Percentiles rank a stretch among this genome's conserved stretches.
These are phyloP conservation scores for Glossosoma conforme DNA, from an alignment of 1,140 invertebrate genomes.

Conservation along the genomic window DNA sequence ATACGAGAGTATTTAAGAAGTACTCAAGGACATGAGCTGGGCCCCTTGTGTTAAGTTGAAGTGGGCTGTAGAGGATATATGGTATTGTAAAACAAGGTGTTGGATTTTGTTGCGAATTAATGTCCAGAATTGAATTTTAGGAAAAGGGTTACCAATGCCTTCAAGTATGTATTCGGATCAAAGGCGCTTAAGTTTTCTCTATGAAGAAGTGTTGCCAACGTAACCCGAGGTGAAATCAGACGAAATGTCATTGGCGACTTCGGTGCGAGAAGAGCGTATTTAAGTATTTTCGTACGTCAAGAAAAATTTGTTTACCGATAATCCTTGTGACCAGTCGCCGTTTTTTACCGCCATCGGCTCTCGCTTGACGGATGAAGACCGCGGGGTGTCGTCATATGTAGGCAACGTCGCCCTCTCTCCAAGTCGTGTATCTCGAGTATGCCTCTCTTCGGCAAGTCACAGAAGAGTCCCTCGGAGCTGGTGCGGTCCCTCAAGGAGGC, in stretches of 20 bases:
- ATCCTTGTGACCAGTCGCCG: slow-evolving; percentile 2
- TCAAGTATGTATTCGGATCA: too few relatives aligned
- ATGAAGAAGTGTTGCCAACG: background rate
- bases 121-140: too few relatives aligned
- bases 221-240: background rate
- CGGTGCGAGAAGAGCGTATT: too few relatives aligned
- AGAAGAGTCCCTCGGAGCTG: slow-evolving; percentile 92
- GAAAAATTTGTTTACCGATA: slow-evolving; percentile 13
- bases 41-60: too few relatives aligned
- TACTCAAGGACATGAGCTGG: too few relatives aligned
- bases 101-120: too few relatives aligned
- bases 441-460: slow-evolving; percentile 96
- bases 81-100: too few relatives aligned
- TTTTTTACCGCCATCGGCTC: slow-evolving; percentile 1
- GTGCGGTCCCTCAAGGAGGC: slow-evolving; percentile 95
- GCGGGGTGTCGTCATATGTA: slow-evolving; percentile 16
- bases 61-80: too few relatives aligned
- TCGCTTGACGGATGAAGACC: slow-evolving; percentile 9
- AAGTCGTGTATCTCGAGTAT: slow-evolving; percentile 50
- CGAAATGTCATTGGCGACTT: slow-evolving; percentile 23
- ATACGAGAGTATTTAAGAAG: too few relatives aligned
- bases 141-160: too few relatives aligned
- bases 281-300: slow-evolving; percentile 22
- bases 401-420: slow-evolving; percentile 9
- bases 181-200: too few relatives aligned